These are phyloP conservation scores for Ictidomys tridecemlineatus DNA, from an alignment of 2,113 vertebrate species.

Conservation along the genomic window DNA sequence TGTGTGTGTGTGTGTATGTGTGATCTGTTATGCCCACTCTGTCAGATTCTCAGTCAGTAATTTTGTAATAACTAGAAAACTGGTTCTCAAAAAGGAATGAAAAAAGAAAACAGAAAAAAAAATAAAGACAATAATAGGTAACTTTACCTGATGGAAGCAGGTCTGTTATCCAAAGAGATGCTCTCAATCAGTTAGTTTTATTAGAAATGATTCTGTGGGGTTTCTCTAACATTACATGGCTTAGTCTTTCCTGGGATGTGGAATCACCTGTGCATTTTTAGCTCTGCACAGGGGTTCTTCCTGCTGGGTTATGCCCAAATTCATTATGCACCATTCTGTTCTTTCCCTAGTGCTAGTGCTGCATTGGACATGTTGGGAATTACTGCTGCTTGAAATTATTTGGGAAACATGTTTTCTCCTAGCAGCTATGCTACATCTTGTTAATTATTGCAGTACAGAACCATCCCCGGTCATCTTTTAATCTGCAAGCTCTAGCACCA, in stretches of 20 bases:
- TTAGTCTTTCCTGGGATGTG: neutral
- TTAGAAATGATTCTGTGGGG: neutral
- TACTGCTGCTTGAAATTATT: neutral
- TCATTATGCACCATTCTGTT: accelerated
- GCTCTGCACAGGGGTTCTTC: neutral
- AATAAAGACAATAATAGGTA: neutral
- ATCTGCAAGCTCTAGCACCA: neutral
- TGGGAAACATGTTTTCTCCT: neutral
- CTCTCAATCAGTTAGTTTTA: neutral
- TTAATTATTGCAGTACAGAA: neutral
- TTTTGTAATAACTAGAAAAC: neutral
- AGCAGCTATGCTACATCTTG: neutral
- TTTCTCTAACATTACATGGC: neutral
- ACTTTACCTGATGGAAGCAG: neutral
- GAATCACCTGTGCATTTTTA: neutral
- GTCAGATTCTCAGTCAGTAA: neutral
- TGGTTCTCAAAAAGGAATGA: neutral
- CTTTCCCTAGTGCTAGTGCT: neutral
- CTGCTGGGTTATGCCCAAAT: neutral
- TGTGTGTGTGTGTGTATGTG: too few relatives aligned
- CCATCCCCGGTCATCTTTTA: neutral
- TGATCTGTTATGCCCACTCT: neutral
- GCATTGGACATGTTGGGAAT: neutral
- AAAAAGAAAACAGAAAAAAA: too few relatives aligned
- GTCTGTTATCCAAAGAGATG: neutral